A percentile compares a stretch with the other conserved stretches of the same genome.
These are phyloP conservation scores for Drosophila algonquin DNA, from an alignment of 2,888 invertebrate genomes.

Conservation along the genomic window DNA sequence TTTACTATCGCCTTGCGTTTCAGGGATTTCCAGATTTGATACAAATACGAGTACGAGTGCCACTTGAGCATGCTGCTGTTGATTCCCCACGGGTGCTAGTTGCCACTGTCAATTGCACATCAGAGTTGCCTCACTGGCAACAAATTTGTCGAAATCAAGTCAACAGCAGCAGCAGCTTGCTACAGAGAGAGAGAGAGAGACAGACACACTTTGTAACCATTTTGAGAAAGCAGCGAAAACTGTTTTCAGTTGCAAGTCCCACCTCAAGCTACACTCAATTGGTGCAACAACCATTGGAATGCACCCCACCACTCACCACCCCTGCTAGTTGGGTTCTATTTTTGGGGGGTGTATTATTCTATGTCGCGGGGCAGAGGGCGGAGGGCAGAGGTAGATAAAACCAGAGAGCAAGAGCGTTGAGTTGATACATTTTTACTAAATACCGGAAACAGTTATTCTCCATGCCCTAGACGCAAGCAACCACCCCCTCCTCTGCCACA, in stretches of 20 bases:
- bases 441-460: conserved; percentile 79
- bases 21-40: conserved; percentile 57
- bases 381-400: not conserved
- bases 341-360: conserved; percentile 9
- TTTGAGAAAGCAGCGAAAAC: conserved; percentile 27
- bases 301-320: conserved; percentile 40
- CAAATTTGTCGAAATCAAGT: conserved; percentile 66
- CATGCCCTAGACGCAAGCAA: conserved; percentile 66
- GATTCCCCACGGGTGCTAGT: conserved; percentile 65
- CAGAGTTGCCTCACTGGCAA: conserved; percentile 29
- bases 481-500: conserved; percentile 8
- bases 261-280: conserved; percentile 66
- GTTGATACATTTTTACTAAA: conserved; percentile 79
- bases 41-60: not conserved
- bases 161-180: conserved; percentile 28
- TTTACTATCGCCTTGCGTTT: conserved; percentile 66
- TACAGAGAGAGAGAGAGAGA: not conserved
- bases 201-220: conserved; percentile 16
- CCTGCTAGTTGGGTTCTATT: conserved; percentile 7
- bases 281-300: conserved; percentile 49
- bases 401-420: conserved; percentile 30
- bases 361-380: not conserved
- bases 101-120: conserved; percentile 69
- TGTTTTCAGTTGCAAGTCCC: conserved; percentile 49
- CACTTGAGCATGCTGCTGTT: conserved; percentile 57